Conservation (phyloP, 2,113 vertebrate species). For the Indicator indicator region DNA sequence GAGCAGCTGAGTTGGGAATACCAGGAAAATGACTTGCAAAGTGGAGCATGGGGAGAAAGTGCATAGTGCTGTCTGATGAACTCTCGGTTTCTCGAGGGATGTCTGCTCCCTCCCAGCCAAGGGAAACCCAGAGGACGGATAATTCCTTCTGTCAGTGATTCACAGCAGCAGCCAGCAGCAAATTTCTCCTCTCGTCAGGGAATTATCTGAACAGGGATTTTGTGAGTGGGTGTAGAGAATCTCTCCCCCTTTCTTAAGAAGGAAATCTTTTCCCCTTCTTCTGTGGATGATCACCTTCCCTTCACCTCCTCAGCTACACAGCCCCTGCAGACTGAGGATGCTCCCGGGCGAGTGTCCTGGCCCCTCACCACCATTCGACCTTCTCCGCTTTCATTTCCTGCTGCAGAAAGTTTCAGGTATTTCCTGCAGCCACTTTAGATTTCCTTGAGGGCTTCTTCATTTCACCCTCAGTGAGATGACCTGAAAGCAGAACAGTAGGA, state of each 20-base stretch:
- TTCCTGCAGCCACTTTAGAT: slow-evolving; percentile 40
- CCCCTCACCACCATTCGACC: neutral
- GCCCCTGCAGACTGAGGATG: neutral
- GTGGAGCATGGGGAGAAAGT: neutral
- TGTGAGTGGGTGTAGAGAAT: neutral
- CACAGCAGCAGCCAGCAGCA: neutral
- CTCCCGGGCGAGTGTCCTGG: neutral
- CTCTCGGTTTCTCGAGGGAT: neutral
- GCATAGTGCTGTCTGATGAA: neutral
- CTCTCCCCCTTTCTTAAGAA: neutral
- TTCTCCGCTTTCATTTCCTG: slow-evolving; percentile 42
- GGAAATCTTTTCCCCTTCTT: neutral
- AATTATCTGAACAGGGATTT: neutral
- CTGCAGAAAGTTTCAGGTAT: slow-evolving; percentile 1
- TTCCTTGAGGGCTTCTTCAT: slow-evolving; percentile 10
- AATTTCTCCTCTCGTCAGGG: neutral
- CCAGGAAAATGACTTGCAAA: neutral
- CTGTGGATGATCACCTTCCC: neutral
- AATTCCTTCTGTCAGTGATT: neutral
- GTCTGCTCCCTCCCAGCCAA: neutral
- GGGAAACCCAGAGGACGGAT: neutral
- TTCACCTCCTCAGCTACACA: neutral
- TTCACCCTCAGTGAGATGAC: neutral
- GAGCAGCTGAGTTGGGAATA: neutral
- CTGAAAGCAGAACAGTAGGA: neutral